Percentiles rank a stretch among this genome's conserved stretches.
phyloP scores from a whole-genome alignment of 64 coral and sea anemone genomes.

The Porites australiensis region DNA sequence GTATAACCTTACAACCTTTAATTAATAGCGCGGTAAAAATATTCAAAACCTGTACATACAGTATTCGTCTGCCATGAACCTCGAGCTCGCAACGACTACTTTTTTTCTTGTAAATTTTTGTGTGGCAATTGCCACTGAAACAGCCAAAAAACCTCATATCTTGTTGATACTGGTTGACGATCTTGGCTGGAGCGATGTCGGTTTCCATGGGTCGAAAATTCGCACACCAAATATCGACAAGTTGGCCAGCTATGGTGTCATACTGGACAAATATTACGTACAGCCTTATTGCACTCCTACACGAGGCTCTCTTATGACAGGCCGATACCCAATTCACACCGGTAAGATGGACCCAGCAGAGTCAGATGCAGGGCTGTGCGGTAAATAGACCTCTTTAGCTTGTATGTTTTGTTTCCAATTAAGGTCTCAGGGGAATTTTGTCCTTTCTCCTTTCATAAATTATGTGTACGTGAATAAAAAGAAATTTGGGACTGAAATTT shows the following conservation, averaged over 20 bases:
- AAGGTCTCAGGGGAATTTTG: no score
- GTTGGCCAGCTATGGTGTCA: slow-evolving; percentile 25
- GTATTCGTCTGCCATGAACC: neutral
- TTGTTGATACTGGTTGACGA: slow-evolving; percentile 41
- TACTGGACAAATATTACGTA: slow-evolving; percentile 34
- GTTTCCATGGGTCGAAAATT: slow-evolving; percentile 34
- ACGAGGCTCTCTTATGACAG: slow-evolving; percentile 50
- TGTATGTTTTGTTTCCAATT: no score
- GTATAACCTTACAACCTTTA: no score
- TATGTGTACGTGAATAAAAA: no score
- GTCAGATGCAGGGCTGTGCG: neutral
- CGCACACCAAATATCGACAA: slow-evolving; percentile 45
- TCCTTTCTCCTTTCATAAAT: no score
- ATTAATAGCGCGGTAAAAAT: no score
- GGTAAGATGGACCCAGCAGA: neutral
- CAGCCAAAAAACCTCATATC: slow-evolving; percentile 38
- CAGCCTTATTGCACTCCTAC: slow-evolving; percentile 55
- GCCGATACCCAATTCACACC: slow-evolving; percentile 51
- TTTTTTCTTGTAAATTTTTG: neutral
- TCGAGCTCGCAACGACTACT: neutral
- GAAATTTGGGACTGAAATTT: no score
- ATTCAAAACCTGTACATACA: no score
- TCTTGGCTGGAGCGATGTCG: slow-evolving; percentile 66
- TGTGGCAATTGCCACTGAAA: no score
- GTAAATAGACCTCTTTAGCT: no score